phyloP scores from a whole-genome alignment of 2,797 vertebrate genomes.

The Chaetophractus vellerosus region DNA sequence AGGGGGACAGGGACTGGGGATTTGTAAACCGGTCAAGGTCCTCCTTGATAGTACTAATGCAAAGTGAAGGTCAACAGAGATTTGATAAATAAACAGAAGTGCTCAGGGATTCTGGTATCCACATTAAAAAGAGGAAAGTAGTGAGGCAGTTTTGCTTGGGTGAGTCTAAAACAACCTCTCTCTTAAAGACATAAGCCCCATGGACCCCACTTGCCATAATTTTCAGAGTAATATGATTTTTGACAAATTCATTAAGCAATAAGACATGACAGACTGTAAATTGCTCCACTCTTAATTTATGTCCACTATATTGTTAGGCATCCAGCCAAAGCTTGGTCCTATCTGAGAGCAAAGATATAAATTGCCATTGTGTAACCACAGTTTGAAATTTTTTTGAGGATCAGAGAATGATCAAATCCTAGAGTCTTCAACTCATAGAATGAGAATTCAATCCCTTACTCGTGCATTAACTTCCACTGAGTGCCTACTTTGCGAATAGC shows the following conservation, averaged over 20 bases:
- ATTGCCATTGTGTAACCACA: constrained; percentile 89
- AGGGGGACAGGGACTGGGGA: constrained; percentile 60
- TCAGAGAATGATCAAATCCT: constrained; percentile 77
- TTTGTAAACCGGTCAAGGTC: constrained; percentile 72
- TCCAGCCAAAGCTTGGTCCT: constrained; percentile 89
- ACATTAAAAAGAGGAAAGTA: constrained; percentile 73
- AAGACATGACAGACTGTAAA: constrained; percentile 92
- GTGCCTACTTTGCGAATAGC: background rate
- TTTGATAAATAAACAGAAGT: constrained; percentile 76
- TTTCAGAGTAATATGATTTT: constrained; percentile 90
- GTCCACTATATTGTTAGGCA: constrained; percentile 91
- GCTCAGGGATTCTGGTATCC: constrained; percentile 59
- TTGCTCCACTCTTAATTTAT: constrained; percentile 90
- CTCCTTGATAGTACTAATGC: constrained; percentile 56
- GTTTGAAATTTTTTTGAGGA: constrained; percentile 86
- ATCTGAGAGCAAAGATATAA: constrained; percentile 91
- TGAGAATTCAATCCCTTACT: background rate
- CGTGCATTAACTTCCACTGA: background rate
- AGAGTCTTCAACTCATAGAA: constrained; percentile 14
- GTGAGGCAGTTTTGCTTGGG: constrained; percentile 72
- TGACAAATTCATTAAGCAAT: constrained; percentile 93
- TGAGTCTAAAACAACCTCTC: constrained; percentile 77
- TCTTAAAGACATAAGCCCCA: constrained; percentile 84
- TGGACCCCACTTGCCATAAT: constrained; percentile 86
- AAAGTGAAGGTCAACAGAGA: constrained; percentile 70